These are phyloP conservation scores for Peromyscus leucopus DNA, from an alignment of 2,113 vertebrate species.

Conservation along the genomic window DNA sequence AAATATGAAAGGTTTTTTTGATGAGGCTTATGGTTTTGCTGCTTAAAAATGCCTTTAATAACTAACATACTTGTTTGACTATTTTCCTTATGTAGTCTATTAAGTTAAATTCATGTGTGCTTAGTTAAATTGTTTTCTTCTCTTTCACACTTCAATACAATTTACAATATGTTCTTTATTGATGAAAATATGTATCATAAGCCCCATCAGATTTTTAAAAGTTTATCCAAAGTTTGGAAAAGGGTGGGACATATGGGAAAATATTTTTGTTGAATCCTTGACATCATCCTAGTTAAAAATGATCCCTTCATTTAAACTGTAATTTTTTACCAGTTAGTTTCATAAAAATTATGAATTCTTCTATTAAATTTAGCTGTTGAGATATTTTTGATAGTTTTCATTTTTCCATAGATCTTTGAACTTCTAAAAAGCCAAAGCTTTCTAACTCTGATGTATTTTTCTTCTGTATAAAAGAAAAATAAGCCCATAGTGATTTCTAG, in stretches of 20 bases:
- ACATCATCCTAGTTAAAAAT: conserved; percentile 37
- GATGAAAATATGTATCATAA: conserved; percentile 28
- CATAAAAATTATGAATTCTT: background rate
- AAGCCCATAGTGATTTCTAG: background rate
- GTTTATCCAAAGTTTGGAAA: conserved; percentile 24
- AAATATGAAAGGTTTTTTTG: background rate
- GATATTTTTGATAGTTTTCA: conserved; percentile 53
- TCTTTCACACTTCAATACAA: conserved; percentile 32
- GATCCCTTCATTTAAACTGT: conserved; percentile 52
- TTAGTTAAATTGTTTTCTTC: conserved; percentile 2
- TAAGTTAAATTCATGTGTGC: conserved; percentile 42
- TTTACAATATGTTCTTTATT: background rate
- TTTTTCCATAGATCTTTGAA: background rate
- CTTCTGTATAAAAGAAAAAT: conserved; percentile 25
- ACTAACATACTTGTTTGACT: conserved; percentile 1
- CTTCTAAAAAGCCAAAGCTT: conserved; percentile 12
- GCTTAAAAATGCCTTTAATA: background rate
- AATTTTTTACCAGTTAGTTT: conserved; percentile 39
- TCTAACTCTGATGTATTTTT: background rate
- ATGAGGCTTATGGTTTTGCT: conserved; percentile 1
- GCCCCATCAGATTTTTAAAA: background rate
- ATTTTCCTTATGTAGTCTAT: conserved; percentile 2
- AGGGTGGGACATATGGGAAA: background rate
- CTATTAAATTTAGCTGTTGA: background rate
- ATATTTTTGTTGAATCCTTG: conserved; percentile 32